Evolutionary conservation across 2,797 vertebrate species (phyloP).

Genomic region (Spheniscus humboldti): DNA sequence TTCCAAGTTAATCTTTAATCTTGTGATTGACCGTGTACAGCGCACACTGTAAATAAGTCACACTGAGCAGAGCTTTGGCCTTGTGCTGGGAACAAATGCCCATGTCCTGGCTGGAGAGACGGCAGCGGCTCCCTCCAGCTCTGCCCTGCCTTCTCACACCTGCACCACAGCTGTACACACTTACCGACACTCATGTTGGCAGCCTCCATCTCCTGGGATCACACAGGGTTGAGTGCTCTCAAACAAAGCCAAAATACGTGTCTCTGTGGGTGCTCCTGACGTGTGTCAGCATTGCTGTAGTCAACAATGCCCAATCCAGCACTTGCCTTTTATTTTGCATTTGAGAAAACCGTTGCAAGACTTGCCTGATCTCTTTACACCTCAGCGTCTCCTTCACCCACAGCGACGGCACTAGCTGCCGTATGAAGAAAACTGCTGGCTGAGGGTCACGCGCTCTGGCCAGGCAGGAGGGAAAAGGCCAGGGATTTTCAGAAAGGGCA

Average conservation of each 20-base stretch:
- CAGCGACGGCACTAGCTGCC: fast-evolving
- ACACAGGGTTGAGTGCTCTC: background rate
- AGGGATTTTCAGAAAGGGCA: background rate
- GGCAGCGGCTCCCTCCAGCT: background rate
- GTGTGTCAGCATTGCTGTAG: background rate
- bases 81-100: background rate
- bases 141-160: background rate
- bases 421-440: fast-evolving
- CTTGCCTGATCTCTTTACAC: background rate
- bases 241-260: background rate
- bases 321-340: background rate
- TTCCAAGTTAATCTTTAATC: background rate
- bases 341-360: background rate
- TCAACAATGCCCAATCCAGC: background rate
- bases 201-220: background rate
- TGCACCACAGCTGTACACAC: background rate
- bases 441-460: fast-evolving
- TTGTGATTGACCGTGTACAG: background rate
- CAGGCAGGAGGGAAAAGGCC: background rate
- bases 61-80: background rate
- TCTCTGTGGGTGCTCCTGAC: background rate
- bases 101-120: background rate
- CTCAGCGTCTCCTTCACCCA: background rate
- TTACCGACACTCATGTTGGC: background rate
- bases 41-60: background rate